Evolutionary conservation across 1,140 invertebrate species (phyloP).

Genomic region (Megalonaias nervosa): DNA sequence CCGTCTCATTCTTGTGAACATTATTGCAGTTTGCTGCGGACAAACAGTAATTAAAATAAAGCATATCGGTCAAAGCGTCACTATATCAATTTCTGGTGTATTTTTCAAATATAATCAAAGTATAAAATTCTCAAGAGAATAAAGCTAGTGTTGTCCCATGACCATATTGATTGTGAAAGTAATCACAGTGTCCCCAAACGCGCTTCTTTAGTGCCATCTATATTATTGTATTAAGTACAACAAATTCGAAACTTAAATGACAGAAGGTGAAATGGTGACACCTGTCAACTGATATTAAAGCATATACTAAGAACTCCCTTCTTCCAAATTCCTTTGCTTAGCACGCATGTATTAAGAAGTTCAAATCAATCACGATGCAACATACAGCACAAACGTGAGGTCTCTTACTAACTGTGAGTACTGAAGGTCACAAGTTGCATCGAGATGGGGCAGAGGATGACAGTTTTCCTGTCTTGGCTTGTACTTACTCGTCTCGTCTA

Average conservation of each 20-base stretch:
- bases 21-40: constrained; percentile 43
- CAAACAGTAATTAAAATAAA: neutral
- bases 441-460: neutral
- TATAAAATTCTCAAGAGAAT: neutral
- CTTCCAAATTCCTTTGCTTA: neutral
- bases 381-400: too few relatives aligned
- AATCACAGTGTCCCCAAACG: neutral
- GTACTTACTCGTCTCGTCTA: constrained; percentile 28
- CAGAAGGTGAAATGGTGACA: too few relatives aligned
- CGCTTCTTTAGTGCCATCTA: neutral
- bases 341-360: neutral
- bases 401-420: neutral
- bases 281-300: too few relatives aligned
- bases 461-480: neutral
- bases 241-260: too few relatives aligned
- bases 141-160: neutral
- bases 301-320: too few relatives aligned
- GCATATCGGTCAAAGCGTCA: neutral
- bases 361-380: neutral
- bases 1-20: constrained; percentile 30
- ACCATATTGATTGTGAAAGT: neutral
- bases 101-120: neutral
- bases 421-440: neutral
- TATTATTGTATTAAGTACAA: neutral
- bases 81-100: neutral